phyloP scores from a whole-genome alignment of 2,797 vertebrate species.

The Hirundo rustica region DNA sequence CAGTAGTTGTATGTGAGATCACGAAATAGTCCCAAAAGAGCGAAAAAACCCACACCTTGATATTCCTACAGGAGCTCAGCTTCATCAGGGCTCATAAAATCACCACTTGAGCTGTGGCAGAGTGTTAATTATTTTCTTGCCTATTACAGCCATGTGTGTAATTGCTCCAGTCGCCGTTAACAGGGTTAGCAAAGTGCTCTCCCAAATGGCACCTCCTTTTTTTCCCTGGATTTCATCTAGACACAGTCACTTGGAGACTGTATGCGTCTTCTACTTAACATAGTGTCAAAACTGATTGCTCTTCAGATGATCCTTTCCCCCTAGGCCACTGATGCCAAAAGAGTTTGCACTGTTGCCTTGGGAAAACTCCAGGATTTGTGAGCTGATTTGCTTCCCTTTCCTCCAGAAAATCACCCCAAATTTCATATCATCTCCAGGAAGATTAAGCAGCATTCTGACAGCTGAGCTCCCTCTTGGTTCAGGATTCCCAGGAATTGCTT shows the following conservation, averaged over 20 bases:
- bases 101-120: not conserved
- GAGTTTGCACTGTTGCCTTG: not conserved
- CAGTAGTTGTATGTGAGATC: not conserved
- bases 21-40: not conserved
- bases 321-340: not conserved
- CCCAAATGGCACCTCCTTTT: not conserved
- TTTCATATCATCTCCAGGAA: not conserved
- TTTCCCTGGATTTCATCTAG: not conserved
- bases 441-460: not conserved
- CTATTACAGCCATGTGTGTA: not conserved
- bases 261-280: not conserved
- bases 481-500: not conserved
- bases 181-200: not conserved
- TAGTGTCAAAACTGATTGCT: not conserved
- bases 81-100: not conserved
- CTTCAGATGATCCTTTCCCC: not conserved
- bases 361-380: not conserved
- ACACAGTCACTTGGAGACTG: not conserved
- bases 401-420: not conserved
- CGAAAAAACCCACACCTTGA: not conserved
- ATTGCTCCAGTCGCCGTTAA: not conserved
- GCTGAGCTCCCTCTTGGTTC: not conserved
- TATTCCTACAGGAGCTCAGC: not conserved
- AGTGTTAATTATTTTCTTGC: slow-evolving; percentile 22
- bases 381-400: not conserved